Percentiles rank a stretch among this genome's conserved stretches.
Conservation (phyloP, 2,888 invertebrate species). For the Elmis aenea region DNA sequence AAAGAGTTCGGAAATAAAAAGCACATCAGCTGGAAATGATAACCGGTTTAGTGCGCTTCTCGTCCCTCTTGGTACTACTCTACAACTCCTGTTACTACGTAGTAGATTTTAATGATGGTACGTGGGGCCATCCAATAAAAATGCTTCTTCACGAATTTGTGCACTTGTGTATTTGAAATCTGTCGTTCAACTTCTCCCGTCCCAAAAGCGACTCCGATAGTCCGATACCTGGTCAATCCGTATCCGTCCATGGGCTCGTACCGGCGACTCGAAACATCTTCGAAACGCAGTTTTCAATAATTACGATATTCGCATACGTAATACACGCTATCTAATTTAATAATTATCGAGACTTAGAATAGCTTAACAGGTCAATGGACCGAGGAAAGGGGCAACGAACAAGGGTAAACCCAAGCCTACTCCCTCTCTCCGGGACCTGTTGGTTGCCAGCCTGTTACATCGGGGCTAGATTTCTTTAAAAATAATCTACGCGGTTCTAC, state of each 20-base stretch:
- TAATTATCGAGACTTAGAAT: constrained; percentile 30
- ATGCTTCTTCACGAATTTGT: constrained; percentile 13
- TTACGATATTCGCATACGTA: constrained; percentile 22
- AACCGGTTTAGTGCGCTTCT: constrained; percentile 42
- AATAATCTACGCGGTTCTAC: constrained; percentile 15
- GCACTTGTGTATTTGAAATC: constrained; percentile 3
- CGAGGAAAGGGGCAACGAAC: constrained; percentile 32
- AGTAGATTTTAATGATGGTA: constrained; percentile 41
- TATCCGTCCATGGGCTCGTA: too few species aligned
- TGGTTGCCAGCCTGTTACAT: constrained; percentile 26
- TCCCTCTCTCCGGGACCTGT: constrained; percentile 28
- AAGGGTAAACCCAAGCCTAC: constrained; percentile 29
- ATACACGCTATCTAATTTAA: constrained; percentile 22
- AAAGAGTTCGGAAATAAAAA: constrained; percentile 43
- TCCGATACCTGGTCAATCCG: too few species aligned
- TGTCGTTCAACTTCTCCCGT: too few species aligned
- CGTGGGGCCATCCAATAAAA: constrained; percentile 14
- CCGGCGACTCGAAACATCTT: too few species aligned
- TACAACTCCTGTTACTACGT: constrained; percentile 44
- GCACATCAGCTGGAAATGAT: constrained; percentile 46
- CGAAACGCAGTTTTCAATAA: not conserved
- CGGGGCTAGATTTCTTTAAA: constrained; percentile 20
- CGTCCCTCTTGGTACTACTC: constrained; percentile 42
- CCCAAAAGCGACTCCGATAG: too few species aligned
- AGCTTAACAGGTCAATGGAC: constrained; percentile 34